Percentiles rank a stretch among this genome's conserved stretches.
phyloP scores from a whole-genome alignment of 2,888 invertebrate genomes.

The Pheosia gnoma region DNA sequence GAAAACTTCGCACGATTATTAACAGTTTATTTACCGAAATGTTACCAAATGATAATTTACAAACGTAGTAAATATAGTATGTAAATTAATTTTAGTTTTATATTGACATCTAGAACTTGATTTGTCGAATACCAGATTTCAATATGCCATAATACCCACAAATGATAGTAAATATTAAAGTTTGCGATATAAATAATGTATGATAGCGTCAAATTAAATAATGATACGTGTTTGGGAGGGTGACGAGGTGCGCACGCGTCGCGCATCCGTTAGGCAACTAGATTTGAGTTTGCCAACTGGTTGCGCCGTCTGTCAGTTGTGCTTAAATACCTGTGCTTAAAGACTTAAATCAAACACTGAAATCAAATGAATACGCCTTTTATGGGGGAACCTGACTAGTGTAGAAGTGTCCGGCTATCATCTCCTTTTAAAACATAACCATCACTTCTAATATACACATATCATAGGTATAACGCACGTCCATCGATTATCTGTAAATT shows the following conservation, averaged over 20 bases:
- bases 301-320: not conserved
- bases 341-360: not conserved
- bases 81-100: no score
- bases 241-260: slow-evolving; percentile 33
- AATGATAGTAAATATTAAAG: slow-evolving; percentile 49
- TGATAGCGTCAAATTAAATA: slow-evolving; percentile 49
- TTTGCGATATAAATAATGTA: slow-evolving; percentile 52
- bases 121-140: not conserved
- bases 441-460: not conserved
- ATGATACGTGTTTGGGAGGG: slow-evolving; percentile 34
- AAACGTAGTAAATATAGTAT: no score
- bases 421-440: not conserved
- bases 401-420: not conserved
- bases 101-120: not conserved
- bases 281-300: not conserved
- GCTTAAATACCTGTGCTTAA: not conserved
- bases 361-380: not conserved
- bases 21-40: no score
- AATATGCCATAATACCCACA: not conserved
- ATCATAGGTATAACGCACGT: no score
- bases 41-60: no score
- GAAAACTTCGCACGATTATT: no score
- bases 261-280: not conserved
- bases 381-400: not conserved
- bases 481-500: no score